Conservation (phyloP, 2,797 vertebrate species). For the Nannoperca australis region DNA sequence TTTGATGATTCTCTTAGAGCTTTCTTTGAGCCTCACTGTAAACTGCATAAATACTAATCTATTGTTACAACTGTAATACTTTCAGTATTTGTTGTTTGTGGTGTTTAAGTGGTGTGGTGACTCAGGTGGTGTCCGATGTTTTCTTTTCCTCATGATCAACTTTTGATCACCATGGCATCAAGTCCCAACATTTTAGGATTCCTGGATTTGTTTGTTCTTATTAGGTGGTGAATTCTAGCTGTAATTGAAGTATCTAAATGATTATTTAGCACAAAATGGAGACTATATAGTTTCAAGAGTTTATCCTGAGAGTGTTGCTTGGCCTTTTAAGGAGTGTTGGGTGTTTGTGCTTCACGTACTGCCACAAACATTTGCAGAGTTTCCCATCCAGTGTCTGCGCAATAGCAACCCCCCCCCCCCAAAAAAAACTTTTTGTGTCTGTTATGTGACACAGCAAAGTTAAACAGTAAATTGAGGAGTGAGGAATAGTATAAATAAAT, state of each 20-base stretch:
- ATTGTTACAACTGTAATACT: background rate
- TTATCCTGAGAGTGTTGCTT: background rate
- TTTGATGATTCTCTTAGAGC: background rate
- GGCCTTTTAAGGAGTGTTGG: slow-evolving; percentile 8
- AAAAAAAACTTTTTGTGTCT: background rate
- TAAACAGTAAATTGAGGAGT: slow-evolving; percentile 18
- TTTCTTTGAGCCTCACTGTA: slow-evolving; percentile 7
- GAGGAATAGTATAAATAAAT: slow-evolving; percentile 38
- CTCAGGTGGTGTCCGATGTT: background rate
- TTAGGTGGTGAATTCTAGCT: background rate
- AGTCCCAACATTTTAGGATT: background rate
- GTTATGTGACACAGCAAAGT: background rate
- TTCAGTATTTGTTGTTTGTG: background rate
- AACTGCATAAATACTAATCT: slow-evolving; percentile 7
- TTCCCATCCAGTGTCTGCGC: background rate
- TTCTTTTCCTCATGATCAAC: background rate
- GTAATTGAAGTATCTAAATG: background rate
- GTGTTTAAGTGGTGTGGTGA: background rate
- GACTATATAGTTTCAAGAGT: background rate
- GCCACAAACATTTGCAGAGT: slow-evolving; percentile 19
- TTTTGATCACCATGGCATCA: too few relatives aligned
- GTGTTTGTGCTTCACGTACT: slow-evolving; percentile 2
- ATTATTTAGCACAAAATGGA: background rate
- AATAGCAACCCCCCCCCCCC: too few relatives aligned
- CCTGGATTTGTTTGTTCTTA: background rate